These are phyloP conservation scores for Trididemnum clinides DNA, from an alignment of 23 tunicate species.

Conservation along the genomic window DNA sequence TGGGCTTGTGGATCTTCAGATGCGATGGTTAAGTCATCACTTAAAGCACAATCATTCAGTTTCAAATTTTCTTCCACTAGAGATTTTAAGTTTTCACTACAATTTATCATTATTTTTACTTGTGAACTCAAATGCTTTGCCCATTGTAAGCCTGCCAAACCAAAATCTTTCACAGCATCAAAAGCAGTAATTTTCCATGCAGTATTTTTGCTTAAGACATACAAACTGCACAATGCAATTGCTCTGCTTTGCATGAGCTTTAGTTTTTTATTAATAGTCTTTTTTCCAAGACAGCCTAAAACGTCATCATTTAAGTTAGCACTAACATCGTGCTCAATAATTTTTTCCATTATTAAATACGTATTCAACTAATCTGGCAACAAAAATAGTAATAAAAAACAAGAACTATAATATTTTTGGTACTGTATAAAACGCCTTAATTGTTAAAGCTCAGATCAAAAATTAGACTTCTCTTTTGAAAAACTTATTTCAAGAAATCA, in stretches of 20 bases:
- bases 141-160: constrained; percentile 74
- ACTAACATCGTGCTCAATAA: constrained; percentile 21
- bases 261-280: neutral
- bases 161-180: constrained; percentile 62
- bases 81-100: neutral
- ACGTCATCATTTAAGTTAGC: neutral
- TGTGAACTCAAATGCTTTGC: neutral
- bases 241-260: constrained; percentile 44
- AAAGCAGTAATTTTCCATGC: constrained; percentile 25
- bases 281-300: neutral
- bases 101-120: constrained; percentile 47
- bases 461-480: too few species aligned
- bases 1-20: constrained; percentile 59
- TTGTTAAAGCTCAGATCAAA: too few species aligned
- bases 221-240: constrained; percentile 28
- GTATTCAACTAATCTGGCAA: too few species aligned
- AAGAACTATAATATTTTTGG: too few species aligned
- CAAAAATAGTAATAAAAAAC: too few species aligned
- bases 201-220: neutral
- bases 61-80: neutral
- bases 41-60: neutral
- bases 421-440: too few species aligned
- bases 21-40: constrained; percentile 24
- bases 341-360: neutral
- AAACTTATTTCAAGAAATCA: too few species aligned